Evolutionary conservation across 2,888 invertebrate genomes (phyloP).

Genomic region (Melipona bicolor): DNA sequence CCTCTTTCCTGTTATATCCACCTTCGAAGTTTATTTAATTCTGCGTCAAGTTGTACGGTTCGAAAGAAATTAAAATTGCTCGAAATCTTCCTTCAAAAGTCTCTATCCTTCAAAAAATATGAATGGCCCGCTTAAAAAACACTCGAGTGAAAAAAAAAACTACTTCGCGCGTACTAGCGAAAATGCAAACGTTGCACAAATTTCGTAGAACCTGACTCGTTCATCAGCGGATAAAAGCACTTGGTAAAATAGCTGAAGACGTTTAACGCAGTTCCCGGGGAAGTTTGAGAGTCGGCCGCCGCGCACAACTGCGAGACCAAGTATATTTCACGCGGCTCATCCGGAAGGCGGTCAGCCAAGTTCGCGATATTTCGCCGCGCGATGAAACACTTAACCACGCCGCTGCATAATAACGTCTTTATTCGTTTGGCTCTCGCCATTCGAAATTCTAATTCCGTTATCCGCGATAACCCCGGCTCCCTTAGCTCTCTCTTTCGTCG

Average conservation of each 20-base stretch:
- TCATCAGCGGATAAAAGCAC: constrained; percentile 51
- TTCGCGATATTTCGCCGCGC: constrained; percentile 36
- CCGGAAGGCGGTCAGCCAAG: constrained; percentile 46
- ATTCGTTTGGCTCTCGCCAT: constrained; percentile 56
- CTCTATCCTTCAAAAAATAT: background rate
- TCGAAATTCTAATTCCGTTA: constrained; percentile 66
- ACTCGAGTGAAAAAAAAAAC: too few species aligned
- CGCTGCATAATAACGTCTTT: constrained; percentile 54
- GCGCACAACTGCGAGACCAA: constrained; percentile 39
- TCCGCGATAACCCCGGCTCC: constrained; percentile 23
- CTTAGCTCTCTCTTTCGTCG: background rate
- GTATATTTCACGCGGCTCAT: constrained; percentile 59
- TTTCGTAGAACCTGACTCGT: constrained; percentile 38
- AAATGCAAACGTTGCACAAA: constrained; percentile 35
- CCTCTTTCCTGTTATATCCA: background rate
- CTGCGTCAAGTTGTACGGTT: background rate
- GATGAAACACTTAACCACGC: constrained; percentile 49
- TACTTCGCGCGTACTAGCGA: background rate
- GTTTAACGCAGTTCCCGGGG: constrained; percentile 41
- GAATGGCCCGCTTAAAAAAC: background rate
- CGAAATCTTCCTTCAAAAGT: too few species aligned
- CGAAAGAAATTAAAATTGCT: too few species aligned
- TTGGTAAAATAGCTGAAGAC: constrained; percentile 42
- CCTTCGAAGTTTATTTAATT: background rate
- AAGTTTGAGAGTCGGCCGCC: constrained; percentile 43